Evolutionary conservation across 1,140 invertebrate genomes (phyloP).

Genomic region (Zaprionus taronus): DNA sequence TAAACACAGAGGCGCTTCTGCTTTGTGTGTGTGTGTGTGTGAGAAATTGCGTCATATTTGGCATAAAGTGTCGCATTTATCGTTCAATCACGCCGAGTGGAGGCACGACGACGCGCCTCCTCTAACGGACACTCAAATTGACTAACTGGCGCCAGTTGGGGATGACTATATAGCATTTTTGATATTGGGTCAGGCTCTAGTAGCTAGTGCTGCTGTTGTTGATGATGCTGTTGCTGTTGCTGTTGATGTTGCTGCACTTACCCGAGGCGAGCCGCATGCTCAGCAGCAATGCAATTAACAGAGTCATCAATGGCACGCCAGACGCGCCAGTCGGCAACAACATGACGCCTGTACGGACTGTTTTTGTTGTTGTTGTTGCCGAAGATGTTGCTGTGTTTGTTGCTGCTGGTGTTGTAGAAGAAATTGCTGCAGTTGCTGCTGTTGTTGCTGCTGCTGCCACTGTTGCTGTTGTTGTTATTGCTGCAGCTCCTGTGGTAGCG

Average conservation of each 20-base stretch:
- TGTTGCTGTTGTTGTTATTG: constrained; percentile 24
- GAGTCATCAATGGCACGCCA: constrained; percentile 72
- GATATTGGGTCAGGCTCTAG: constrained; percentile 28
- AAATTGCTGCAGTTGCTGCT: constrained; percentile 25
- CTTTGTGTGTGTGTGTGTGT: not conserved
- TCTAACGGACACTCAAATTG: constrained; percentile 13
- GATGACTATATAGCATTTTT: constrained; percentile 1
- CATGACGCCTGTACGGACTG: constrained; percentile 1
- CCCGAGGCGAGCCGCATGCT: constrained; percentile 70
- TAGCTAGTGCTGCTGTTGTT: not conserved
- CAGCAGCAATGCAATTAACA: constrained; percentile 81
- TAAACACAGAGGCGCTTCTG: not conserved
- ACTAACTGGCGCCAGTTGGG: constrained; percentile 37
- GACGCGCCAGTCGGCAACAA: constrained; percentile 44
- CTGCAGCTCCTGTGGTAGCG: constrained; percentile 34
- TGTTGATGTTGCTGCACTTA: constrained; percentile 49
- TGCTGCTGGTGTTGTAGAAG: constrained; percentile 42
- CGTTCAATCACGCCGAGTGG: constrained; percentile 32
- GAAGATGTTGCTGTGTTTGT: constrained; percentile 30
- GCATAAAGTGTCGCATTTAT: constrained; percentile 71
- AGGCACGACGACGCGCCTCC: constrained; percentile 26
- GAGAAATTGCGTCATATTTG: constrained; percentile 74
- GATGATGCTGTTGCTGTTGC: not conserved
- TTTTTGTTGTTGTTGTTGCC: constrained; percentile 24
- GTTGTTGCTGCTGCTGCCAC: constrained; percentile 33